Base-by-base conservation (phyloP, 2,113 vertebrate species). In the Osmerus eperlanus region DNA sequence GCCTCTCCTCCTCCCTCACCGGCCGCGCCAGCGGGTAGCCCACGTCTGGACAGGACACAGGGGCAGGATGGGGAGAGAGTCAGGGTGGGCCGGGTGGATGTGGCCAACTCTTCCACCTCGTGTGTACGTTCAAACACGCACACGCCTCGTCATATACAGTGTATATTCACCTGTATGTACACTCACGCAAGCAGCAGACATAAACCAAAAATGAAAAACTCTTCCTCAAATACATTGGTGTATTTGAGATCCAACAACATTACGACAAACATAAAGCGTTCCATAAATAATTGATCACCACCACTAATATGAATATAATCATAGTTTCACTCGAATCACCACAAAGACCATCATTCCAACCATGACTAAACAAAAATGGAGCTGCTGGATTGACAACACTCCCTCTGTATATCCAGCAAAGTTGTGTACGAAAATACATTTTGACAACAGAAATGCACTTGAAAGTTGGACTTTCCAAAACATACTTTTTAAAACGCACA, bases 1-100 rank as follows among this genome's bases (percentile, higher is more conserved):
- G 90, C 71, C 90, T 92, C 69, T 97, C 93, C 80, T 93, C 92
- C 84, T 95, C 95, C 25, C 91, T 89, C 53, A 94, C 64, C n/a
- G 92, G 86, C 72, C 93, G 92, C 32, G 93, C 90, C 85, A 93
- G 83, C 58, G 94, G 90, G 87, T 95, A 94, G 67, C 95, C 96
- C 67, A 95, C 94, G 81, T 94, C 96, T 98, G 73, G 68, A 89
- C 83, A 70, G 41, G 5, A 47, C 41, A 47, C 41, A 47, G 41
- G 41, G 41, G 41, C 41, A 47, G 41, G 41, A 9, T 47, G 41
- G 41, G 41, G 41, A 7, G 9, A 8, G 32, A 12, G 41, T 47
- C 41, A 47, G 41, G 6, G 41, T 47, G 41, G 7, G 41, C 5
- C 41, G 7, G 41, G 41, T 12, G 41, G 0, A 18, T 56, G n/a